Percentiles rank a stretch among this genome's conserved stretches.
Conservation (phyloP, 1,140 invertebrate genomes). For the Colletes gigas region DNA sequence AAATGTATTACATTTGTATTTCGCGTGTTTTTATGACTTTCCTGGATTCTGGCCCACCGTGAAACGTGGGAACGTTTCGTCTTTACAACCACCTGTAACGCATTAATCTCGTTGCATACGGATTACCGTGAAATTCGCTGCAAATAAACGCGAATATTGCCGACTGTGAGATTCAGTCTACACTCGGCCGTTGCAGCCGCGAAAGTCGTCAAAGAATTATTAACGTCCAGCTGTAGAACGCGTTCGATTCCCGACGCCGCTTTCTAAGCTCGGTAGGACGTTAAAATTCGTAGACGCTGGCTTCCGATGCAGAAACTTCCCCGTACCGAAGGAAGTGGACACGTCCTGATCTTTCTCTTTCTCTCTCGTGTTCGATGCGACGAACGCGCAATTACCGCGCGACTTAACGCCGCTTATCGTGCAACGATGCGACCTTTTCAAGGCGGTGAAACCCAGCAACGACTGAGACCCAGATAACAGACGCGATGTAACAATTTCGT, state of each 20-base stretch:
- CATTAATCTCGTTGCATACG: constrained; percentile 16
- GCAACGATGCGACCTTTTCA: constrained; percentile 48
- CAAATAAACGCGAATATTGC: not conserved
- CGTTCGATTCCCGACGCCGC: constrained; percentile 18
- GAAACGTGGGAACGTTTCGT: constrained; percentile 1
- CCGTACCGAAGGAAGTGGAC: no score
- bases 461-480: constrained; percentile 29
- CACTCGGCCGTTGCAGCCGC: constrained; percentile 2
- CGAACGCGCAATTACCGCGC: constrained; percentile 23
- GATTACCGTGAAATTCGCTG: constrained; percentile 38
- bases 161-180: not conserved
- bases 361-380: not conserved
- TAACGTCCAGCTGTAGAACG: constrained; percentile 24
- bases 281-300: constrained; percentile 18
- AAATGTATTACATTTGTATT: no score
- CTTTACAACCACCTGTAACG: not conserved
- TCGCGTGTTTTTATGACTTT: no score
- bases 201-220: constrained; percentile 44
- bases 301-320: constrained; percentile 5
- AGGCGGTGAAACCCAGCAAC: constrained; percentile 39
- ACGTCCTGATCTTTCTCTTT: no score
- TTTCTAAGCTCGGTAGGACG: constrained; percentile 15
- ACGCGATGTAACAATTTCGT: constrained; percentile 51
- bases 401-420: constrained; percentile 26
- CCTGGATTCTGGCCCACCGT: no score